Evolutionary conservation across 2,797 vertebrate genomes (phyloP).

Genomic region (Scarus forsteni): DNA sequence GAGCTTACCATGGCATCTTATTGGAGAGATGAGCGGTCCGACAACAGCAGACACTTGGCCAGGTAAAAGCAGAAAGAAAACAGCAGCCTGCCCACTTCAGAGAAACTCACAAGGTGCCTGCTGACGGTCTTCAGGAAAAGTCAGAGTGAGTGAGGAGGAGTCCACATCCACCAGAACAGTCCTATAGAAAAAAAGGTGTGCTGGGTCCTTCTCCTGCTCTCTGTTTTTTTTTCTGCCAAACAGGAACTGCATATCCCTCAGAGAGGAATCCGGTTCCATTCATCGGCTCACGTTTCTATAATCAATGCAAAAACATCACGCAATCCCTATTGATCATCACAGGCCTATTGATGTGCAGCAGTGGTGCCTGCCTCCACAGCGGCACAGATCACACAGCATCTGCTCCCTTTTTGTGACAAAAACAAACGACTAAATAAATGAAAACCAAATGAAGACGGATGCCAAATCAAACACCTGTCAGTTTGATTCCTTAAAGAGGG

Average conservation of each 20-base stretch:
- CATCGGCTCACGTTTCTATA: conserved; percentile 84
- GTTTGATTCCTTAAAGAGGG: conserved; percentile 61
- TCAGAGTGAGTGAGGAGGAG: conserved; percentile 44
- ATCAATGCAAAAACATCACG: conserved; percentile 88
- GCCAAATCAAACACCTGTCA: conserved; percentile 70
- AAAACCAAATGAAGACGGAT: conserved; percentile 63
- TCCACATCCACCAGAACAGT: conserved; percentile 51
- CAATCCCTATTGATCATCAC: conserved; percentile 86
- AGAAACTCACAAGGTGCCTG: conserved; percentile 56
- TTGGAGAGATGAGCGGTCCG: conserved; percentile 58
- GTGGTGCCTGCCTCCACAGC: conserved; percentile 66
- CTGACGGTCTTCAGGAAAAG: conserved; percentile 42
- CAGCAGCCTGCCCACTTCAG: conserved; percentile 53
- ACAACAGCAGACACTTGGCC: conserved; percentile 62
- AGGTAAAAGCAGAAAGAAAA: conserved; percentile 58
- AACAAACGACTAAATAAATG: conserved; percentile 69
- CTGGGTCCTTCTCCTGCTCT: conserved; percentile 51
- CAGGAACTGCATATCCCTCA: conserved; percentile 67
- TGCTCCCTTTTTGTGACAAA: conserved; percentile 67
- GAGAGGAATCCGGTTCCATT: conserved; percentile 83
- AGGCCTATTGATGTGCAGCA: conserved; percentile 80
- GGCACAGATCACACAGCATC: conserved; percentile 78
- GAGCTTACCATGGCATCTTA: conserved; percentile 82
- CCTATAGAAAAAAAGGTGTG: conserved; percentile 51
- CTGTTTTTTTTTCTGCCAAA: conserved; percentile 62